These are phyloP conservation scores for Corticium candelabrum DNA, from an alignment of 37 sponge, comb jelly and placozoan genomes.

Conservation along the genomic window DNA sequence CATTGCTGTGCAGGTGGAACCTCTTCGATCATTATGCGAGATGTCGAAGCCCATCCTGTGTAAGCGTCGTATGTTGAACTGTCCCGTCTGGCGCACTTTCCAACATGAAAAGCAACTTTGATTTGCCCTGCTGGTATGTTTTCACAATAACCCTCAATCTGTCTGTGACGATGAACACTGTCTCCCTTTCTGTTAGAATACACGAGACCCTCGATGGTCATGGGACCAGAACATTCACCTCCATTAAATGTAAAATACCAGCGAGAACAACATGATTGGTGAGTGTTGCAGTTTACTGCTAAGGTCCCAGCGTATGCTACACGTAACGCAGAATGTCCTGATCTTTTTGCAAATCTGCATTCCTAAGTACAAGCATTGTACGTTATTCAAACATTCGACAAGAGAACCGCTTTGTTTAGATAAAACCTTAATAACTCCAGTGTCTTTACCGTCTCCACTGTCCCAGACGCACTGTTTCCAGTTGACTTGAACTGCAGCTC, in stretches of 20 bases:
- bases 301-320: not conserved
- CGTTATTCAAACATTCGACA: no score
- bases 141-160: constrained; percentile 1
- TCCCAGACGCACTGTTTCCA: no score
- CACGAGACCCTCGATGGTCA: not conserved
- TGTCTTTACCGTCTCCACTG: no score
- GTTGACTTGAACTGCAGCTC: no score
- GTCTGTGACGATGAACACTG: not conserved
- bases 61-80: constrained; percentile 56
- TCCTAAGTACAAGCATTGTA: no score
- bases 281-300: not conserved
- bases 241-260: constrained; percentile 9
- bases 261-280: not conserved
- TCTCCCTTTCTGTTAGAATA: not conserved
- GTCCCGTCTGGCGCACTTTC: constrained; percentile 27
- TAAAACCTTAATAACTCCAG: no score
- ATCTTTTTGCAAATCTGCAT: not conserved
- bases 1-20: constrained; percentile 8
- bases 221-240: not conserved
- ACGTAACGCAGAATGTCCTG: not conserved
- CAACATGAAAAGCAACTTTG: not conserved
- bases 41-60: constrained; percentile 52
- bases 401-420: no score
- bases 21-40: constrained; percentile 49
- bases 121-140: not conserved